phyloP scores from a whole-genome alignment of 2,888 invertebrate genomes.

The Macaria notata region DNA sequence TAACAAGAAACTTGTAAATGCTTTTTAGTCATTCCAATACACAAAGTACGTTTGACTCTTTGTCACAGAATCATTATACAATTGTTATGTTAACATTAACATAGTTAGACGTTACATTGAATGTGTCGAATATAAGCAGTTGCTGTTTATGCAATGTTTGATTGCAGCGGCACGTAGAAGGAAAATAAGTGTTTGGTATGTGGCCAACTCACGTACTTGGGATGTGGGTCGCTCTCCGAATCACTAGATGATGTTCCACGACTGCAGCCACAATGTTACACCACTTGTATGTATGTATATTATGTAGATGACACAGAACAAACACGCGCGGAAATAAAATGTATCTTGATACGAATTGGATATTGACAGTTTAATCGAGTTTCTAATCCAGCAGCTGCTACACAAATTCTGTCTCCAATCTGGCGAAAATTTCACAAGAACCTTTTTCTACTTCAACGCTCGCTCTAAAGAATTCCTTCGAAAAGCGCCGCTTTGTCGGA shows the following conservation, averaged over 20 bases:
- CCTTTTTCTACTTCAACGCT: constrained; percentile 9
- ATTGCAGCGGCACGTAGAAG: constrained; percentile 40
- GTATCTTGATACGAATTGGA: neutral
- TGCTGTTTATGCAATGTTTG: constrained; percentile 30
- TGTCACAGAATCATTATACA: constrained; percentile 9
- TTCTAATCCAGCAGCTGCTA: constrained; percentile 3
- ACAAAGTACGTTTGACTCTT: neutral
- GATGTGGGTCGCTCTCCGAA: constrained; percentile 46
- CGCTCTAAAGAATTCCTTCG: constrained; percentile 8
- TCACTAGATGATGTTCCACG: constrained; percentile 24
- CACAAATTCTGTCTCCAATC: constrained; percentile 3
- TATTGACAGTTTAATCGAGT: neutral
- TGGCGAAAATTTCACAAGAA: constrained; percentile 3
- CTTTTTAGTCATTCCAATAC: neutral
- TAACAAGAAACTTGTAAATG: neutral
- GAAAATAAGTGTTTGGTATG: constrained; percentile 59
- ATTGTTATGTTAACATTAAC: constrained; percentile 14
- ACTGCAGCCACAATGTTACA: constrained; percentile 4
- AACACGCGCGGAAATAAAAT: constrained; percentile 2
- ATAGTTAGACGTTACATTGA: constrained; percentile 13
- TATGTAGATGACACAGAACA: constrained; percentile 15
- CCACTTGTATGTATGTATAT: constrained; percentile 9
- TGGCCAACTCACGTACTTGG: constrained; percentile 65
- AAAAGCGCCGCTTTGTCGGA: neutral
- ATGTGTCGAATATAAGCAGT: constrained; percentile 17